Conservation (phyloP, 2,888 invertebrate genomes). For the Fabriciana adippe region DNA sequence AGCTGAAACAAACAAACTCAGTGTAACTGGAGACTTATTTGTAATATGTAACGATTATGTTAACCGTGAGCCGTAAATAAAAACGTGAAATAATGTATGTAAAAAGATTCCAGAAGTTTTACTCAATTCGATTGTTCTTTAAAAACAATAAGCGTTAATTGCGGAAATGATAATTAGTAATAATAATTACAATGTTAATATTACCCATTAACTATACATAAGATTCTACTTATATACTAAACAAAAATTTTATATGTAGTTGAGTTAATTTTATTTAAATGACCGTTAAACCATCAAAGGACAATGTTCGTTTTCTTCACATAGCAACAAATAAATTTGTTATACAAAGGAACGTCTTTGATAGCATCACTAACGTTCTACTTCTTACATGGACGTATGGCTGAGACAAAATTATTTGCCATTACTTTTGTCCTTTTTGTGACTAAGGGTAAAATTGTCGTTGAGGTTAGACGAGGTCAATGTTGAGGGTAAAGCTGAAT, state of each 20-base stretch:
- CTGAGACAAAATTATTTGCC: constrained; percentile 2
- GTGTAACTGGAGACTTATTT: no score
- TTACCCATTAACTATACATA: neutral
- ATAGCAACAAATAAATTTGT: no score
- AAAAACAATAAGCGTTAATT: constrained; percentile 9
- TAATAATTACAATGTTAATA: neutral
- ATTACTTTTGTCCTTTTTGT: constrained; percentile 8
- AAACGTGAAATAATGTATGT: neutral
- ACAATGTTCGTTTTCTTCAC: no score
- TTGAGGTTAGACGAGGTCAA: neutral
- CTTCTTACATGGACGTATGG: neutral
- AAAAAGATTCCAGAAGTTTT: neutral
- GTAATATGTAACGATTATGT: no score
- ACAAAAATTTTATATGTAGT: no score
- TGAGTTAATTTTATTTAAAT: no score
- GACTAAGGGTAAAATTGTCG: constrained; percentile 3
- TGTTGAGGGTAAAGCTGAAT: neutral
- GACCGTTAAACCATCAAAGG: no score
- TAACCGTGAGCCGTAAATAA: no score
- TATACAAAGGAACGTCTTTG: no score
- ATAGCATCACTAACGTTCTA: no score
- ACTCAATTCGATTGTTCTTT: neutral
- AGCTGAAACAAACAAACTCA: no score
- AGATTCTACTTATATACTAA: no score
- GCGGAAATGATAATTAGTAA: constrained; percentile 1